phyloP scores from a whole-genome alignment of 2,113 vertebrate species.

The Lophura nycthemera region DNA sequence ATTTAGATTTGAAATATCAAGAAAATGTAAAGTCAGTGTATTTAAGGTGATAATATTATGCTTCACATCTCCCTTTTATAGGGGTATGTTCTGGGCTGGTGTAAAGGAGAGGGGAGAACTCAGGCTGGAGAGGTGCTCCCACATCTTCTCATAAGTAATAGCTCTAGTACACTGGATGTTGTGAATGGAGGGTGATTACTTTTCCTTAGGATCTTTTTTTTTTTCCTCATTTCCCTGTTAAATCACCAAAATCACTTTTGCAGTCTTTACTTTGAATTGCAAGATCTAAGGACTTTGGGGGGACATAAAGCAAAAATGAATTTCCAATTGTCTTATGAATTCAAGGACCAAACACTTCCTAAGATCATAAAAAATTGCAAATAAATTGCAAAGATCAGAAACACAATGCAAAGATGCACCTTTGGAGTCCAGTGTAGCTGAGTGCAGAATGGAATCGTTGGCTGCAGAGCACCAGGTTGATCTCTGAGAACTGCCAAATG shows the following conservation, averaged over 20 bases:
- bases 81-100: fast-evolving
- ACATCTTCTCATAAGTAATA: background rate
- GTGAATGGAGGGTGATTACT: background rate
- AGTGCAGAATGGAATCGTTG: background rate
- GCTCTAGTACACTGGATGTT: background rate
- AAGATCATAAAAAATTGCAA: background rate
- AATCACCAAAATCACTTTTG: background rate
- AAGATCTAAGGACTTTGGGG: background rate
- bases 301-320: background rate
- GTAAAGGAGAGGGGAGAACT: background rate
- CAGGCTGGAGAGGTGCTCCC: background rate
- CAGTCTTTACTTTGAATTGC: background rate
- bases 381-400: background rate
- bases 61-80: background rate
- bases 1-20: background rate
- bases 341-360: background rate
- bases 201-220: background rate
- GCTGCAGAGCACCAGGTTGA: background rate
- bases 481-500: background rate
- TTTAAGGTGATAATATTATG: background rate
- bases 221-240: background rate
- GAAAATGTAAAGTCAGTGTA: background rate
- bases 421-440: background rate
- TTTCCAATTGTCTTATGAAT: background rate
- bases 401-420: background rate